Conservation (phyloP, 1,140 invertebrate species). For the Calliphora vicina region DNA sequence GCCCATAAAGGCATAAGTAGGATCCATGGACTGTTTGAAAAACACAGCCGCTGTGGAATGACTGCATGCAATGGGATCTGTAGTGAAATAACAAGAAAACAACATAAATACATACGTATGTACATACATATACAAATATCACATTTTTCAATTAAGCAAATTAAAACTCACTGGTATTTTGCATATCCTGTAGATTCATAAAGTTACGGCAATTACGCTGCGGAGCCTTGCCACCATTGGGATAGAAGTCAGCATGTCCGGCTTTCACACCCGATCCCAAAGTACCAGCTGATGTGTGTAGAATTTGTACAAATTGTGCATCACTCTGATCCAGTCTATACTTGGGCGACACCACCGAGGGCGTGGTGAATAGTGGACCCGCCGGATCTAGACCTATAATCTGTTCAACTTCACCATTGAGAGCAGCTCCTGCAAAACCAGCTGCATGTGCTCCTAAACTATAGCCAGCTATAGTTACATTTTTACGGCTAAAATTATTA, state of each 20-base stretch:
- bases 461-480: conserved; percentile 78
- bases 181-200: conserved; percentile 50
- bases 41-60: conserved; percentile 74
- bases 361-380: conserved; percentile 78
- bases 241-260: conserved; percentile 89
- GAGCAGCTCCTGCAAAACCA: conserved; percentile 77
- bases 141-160: not conserved
- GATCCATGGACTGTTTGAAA: conserved; percentile 73
- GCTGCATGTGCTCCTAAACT: conserved; percentile 89
- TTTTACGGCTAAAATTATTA: conserved; percentile 61
- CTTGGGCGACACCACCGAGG: conserved; percentile 67
- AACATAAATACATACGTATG: conserved; percentile 11
- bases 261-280: conserved; percentile 76
- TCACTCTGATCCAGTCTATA: conserved; percentile 76
- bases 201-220: conserved; percentile 78
- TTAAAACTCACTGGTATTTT: conserved; percentile 50
- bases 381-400: conserved; percentile 79
- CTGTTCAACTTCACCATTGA: conserved; percentile 63
- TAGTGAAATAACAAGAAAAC: not conserved
- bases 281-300: conserved; percentile 86
- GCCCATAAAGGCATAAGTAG: conserved; percentile 67
- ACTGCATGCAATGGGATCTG: conserved; percentile 73
- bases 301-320: conserved; percentile 88
- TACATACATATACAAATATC: not conserved
- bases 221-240: conserved; percentile 78